Evolutionary conservation across 2,888 invertebrate species (phyloP).

Genomic region (Smittia aterrima): DNA sequence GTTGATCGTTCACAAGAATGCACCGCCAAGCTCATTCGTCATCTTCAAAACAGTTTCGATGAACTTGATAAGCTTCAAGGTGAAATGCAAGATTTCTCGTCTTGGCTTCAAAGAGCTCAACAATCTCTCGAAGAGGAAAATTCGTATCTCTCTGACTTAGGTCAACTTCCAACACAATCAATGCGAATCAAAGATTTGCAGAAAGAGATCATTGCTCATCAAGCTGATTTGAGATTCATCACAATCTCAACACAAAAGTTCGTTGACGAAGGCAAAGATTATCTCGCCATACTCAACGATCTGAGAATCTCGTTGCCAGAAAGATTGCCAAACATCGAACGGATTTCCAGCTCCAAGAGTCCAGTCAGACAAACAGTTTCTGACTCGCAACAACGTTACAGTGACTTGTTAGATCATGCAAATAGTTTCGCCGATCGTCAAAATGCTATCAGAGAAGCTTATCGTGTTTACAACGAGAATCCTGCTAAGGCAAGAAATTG

Average conservation of each 20-base stretch:
- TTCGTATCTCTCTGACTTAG: slow-evolving; percentile 72
- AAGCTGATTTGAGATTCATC: slow-evolving; percentile 92
- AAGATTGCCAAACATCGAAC: slow-evolving; percentile 75
- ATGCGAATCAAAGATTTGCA: slow-evolving; percentile 86
- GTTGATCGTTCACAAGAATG: slow-evolving; percentile 78
- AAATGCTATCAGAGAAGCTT: slow-evolving; percentile 71
- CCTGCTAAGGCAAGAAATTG: slow-evolving; percentile 77
- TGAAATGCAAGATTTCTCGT: slow-evolving; percentile 76
- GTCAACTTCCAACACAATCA: slow-evolving; percentile 66
- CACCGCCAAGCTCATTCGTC: slow-evolving; percentile 72
- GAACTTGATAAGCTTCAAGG: slow-evolving; percentile 82
- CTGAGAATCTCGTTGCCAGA: slow-evolving; percentile 82
- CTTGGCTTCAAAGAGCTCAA: slow-evolving; percentile 80
- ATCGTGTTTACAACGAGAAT: slow-evolving; percentile 77
- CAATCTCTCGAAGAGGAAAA: slow-evolving; percentile 82
- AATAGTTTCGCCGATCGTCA: slow-evolving; percentile 80
- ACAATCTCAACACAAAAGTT: slow-evolving; percentile 96
- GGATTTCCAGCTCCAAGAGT: slow-evolving; percentile 67
- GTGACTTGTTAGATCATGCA: slow-evolving; percentile 77
- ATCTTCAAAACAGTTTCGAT: slow-evolving; percentile 76
- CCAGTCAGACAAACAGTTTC: slow-evolving; percentile 76
- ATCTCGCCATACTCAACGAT: slow-evolving; percentile 77
- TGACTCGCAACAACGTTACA: slow-evolving; percentile 73
- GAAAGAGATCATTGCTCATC: slow-evolving; percentile 91
- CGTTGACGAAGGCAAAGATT: slow-evolving; percentile 92